phyloP scores from a whole-genome alignment of 2,888 invertebrate genomes.

The Blera fallax region DNA sequence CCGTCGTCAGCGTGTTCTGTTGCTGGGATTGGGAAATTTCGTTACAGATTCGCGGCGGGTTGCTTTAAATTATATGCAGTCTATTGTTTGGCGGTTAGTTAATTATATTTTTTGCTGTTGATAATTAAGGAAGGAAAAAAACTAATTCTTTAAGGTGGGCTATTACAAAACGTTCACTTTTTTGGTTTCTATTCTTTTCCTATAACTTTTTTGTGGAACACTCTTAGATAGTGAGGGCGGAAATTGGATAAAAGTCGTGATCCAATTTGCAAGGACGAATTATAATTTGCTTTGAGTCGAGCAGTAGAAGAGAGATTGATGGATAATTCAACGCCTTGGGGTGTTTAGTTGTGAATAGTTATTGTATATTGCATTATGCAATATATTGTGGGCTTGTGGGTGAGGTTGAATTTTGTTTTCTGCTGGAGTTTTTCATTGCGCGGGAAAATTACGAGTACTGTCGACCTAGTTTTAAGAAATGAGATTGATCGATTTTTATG shows the following conservation, averaged over 20 bases:
- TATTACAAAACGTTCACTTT: conserved; percentile 66
- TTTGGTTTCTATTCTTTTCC: conserved; percentile 15
- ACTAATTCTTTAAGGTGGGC: conserved; percentile 42
- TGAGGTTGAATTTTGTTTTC: conserved; percentile 45
- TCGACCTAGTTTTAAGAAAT: conserved; percentile 56
- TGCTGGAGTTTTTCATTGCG: not conserved
- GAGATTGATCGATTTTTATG: conserved; percentile 48
- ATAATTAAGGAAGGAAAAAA: conserved; percentile 51
- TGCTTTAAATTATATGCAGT: conserved; percentile 23
- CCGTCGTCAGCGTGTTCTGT: conserved; percentile 40
- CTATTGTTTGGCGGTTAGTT: conserved; percentile 45
- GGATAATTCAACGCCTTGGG: conserved; percentile 71
- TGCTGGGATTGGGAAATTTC: conserved; percentile 37
- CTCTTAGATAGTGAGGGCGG: conserved; percentile 70
- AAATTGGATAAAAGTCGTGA: conserved; percentile 74
- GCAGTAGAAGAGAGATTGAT: conserved; percentile 45
- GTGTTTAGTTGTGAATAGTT: conserved; percentile 71
- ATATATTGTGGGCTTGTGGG: conserved; percentile 52
- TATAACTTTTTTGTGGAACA: not conserved
- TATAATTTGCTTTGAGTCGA: conserved; percentile 38
- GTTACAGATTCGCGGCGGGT: conserved; percentile 23
- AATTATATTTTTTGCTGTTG: conserved; percentile 43
- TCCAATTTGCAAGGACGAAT: conserved; percentile 75
- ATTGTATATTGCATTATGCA: conserved; percentile 57
- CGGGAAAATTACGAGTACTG: conserved; percentile 29